Base-by-base conservation (phyloP, 2,113 vertebrate species). In the Amazona guildingii region DNA sequence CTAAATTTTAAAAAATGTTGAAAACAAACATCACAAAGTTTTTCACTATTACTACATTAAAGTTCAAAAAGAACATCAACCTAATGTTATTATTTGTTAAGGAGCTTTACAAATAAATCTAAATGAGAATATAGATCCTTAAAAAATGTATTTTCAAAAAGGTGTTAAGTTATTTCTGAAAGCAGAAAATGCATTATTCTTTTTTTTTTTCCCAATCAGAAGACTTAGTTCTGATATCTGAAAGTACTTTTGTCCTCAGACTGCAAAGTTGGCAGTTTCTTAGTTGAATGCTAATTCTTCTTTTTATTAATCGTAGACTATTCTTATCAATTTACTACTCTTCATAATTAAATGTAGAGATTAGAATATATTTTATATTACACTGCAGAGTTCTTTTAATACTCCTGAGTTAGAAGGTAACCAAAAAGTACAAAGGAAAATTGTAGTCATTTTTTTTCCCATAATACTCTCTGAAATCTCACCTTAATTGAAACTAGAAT, bases 391-490 rank as follows among this genome's bases (percentile, higher is more conserved):
- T 72, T 84, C 7, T 62, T 89, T 70, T 25, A 49, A 23, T 89
- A 63, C 74, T 83, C 55, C 61, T 0, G 2, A 74, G 46, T 78
- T 54, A 86, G 11, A 68, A 76, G 2, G 25, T 54, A 86, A 24
- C 4, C 15, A 83, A 81, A 92, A 92, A 78, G 4, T 16, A 70
- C 39, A 69, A 59, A 55, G 4, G 41, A 69, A 83, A 12, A 29
- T 6, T 7, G 3, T 29, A 39, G 6, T 41, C 0, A 0, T 5
- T 8, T 85, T 85, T 78, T 76, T 55, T 6, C 4, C 16, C 16
- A 19, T 9, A 44, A 5, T 44, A 59, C 7, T 39, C 28, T 70
- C 46, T 74, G 64, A 75, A 95, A 74, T 6, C 15, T 77, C 24
- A 33, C 17, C 29, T 83, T 48, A n/a, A 88, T 10, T 86, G 16